Conservation (phyloP, 2,888 invertebrate genomes). For the Drosophila parthenogenetica region DNA sequence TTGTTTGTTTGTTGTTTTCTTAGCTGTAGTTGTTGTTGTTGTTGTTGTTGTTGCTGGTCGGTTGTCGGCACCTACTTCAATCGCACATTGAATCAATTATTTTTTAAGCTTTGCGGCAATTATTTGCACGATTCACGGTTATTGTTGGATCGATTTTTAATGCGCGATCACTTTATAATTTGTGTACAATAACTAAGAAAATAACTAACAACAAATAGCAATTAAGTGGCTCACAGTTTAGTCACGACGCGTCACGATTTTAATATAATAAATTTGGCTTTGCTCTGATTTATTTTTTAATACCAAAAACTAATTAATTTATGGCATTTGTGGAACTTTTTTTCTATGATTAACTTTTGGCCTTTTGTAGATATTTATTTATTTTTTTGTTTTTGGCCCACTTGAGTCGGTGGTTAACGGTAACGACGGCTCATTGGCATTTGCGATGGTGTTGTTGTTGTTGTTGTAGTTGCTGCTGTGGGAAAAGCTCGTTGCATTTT, state of each 20-base stretch:
- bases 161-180: slow-evolving; percentile 77
- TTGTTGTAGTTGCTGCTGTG: neutral
- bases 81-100: slow-evolving; percentile 61
- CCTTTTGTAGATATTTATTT: neutral
- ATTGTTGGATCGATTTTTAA: slow-evolving; percentile 68
- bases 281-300: slow-evolving; percentile 45
- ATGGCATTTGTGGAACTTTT: slow-evolving; percentile 32
- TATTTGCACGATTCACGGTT: slow-evolving; percentile 59
- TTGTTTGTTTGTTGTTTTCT: neutral
- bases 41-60: slow-evolving; percentile 3
- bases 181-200: slow-evolving; percentile 54
- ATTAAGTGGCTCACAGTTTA: slow-evolving; percentile 36
- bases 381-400: slow-evolving; percentile 22
- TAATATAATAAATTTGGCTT: slow-evolving; percentile 24
- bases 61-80: slow-evolving; percentile 23
- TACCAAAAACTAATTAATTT: slow-evolving; percentile 54
- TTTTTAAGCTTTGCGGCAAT: slow-evolving; percentile 53
- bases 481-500: slow-evolving; percentile 31
- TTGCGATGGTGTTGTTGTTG: neutral
- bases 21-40: neutral
- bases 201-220: slow-evolving; percentile 34
- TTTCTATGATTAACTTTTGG: slow-evolving; percentile 22
- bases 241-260: slow-evolving; percentile 32
- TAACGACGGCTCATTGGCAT: slow-evolving; percentile 42
- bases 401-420: slow-evolving; percentile 32